Conservation (phyloP, 1,140 invertebrate genomes). For the Notospermus geniculatus region DNA sequence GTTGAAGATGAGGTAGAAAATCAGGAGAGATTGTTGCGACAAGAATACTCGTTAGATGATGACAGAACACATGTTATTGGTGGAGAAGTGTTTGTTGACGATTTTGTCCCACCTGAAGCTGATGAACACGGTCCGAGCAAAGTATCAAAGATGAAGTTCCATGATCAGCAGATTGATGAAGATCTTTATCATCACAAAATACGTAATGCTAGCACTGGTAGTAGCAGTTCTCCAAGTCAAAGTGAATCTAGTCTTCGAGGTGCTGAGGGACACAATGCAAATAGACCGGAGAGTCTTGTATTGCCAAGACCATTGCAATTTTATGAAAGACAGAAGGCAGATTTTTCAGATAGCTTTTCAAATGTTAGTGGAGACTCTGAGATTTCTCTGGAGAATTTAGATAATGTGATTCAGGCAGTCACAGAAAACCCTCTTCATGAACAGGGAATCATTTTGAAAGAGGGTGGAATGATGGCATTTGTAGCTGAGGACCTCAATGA, state of each 20-base stretch:
- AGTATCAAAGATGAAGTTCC: too few species aligned
- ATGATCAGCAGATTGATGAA: too few species aligned
- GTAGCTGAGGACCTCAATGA: conserved; percentile 87
- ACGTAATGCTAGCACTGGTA: too few species aligned
- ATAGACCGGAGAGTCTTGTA: conserved; percentile 36
- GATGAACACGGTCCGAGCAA: too few species aligned
- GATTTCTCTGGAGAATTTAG: not conserved
- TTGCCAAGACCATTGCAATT: conserved; percentile 31
- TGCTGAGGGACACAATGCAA: conserved; percentile 16
- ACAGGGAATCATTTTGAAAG: conserved; percentile 73
- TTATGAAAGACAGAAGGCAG: conserved; percentile 20
- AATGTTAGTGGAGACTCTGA: conserved; percentile 11
- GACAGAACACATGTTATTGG: too few species aligned
- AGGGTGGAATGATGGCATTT: conserved; percentile 88
- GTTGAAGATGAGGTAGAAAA: too few species aligned
- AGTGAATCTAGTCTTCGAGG: conserved; percentile 1
- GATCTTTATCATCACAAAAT: too few species aligned
- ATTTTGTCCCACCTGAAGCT: too few species aligned
- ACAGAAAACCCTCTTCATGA: conserved; percentile 10
- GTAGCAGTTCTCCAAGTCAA: too few species aligned
- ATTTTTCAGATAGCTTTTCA: conserved; percentile 5
- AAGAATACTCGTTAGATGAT: too few species aligned
- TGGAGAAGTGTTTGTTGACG: too few species aligned
- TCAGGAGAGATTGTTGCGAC: too few species aligned
- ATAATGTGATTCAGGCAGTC: conserved; percentile 4